Evolutionary conservation across 30 jellyfish, hydroid and myxozoan species (phyloP).

Genomic region (Phacellophora camtschatica): DNA sequence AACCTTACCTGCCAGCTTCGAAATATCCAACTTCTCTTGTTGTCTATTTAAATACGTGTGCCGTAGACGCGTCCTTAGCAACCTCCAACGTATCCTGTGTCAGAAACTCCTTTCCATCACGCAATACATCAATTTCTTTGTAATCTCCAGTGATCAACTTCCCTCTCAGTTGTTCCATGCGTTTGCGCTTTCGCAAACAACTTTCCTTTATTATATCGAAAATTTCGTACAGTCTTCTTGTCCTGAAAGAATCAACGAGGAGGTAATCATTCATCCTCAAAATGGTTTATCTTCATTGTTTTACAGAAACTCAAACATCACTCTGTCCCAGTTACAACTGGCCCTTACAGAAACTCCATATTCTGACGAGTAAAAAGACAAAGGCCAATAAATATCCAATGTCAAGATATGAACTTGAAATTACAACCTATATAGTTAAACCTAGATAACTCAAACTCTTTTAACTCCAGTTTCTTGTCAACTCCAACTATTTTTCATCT

Average conservation of each 20-base stretch:
- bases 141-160: not conserved
- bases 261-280: no score
- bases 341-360: no score
- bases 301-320: no score
- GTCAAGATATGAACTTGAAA: no score
- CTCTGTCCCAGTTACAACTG: no score
- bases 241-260: not conserved
- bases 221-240: not conserved
- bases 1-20: not conserved
- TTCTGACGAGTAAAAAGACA: no score
- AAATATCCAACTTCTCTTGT: not conserved
- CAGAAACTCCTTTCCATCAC: not conserved
- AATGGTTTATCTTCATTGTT: no score
- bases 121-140: not conserved
- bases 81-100: not conserved
- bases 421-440: no score
- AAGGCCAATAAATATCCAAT: no score
- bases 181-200: not conserved
- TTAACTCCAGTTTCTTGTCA: no score
- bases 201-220: not conserved
- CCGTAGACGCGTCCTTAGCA: not conserved
- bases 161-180: not conserved
- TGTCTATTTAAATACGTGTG: not conserved
- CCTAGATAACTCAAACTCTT: no score
- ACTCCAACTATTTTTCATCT: no score